Conservation (phyloP, 2,888 invertebrate species). For the Unio delphinus region DNA sequence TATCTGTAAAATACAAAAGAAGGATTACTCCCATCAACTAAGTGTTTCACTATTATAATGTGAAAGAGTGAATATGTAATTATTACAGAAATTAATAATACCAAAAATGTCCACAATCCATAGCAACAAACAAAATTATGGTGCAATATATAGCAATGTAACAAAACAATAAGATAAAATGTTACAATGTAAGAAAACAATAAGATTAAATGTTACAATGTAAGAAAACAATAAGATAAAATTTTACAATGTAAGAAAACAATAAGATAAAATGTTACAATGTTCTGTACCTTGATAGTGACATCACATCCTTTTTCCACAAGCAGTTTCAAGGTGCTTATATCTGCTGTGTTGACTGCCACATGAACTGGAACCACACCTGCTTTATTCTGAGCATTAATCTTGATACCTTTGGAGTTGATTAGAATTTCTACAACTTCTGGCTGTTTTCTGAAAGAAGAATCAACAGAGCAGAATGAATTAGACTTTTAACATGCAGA, state of each 20-base stretch:
- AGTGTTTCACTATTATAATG: no score
- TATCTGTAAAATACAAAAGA: no score
- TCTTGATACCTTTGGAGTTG: conserved; percentile 20
- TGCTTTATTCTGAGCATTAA: conserved; percentile 23
- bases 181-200: not conserved
- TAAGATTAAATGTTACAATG: not conserved
- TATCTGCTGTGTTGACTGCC: conserved; percentile 18
- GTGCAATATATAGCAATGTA: no score
- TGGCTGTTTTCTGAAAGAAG: conserved; percentile 23
- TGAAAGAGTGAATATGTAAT: no score
- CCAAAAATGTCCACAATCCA: no score
- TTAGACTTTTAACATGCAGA: not conserved
- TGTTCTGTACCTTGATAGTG: conserved; percentile 12
- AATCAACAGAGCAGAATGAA: not conserved
- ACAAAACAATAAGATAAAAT: no score
- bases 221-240: no score
- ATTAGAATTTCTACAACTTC: conserved; percentile 24
- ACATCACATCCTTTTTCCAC: conserved; percentile 24
- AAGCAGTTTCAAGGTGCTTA: conserved; percentile 28
- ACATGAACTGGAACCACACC: conserved; percentile 23
- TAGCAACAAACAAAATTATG: no score
- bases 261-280: not conserved
- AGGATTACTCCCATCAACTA: no score
- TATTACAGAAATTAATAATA: no score
- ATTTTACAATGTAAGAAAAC: not conserved